Evolutionary conservation across 2,888 invertebrate species (phyloP), one percentile per base, ranked within the genome.

Genomic region (Cheilosia variabilis): DNA sequence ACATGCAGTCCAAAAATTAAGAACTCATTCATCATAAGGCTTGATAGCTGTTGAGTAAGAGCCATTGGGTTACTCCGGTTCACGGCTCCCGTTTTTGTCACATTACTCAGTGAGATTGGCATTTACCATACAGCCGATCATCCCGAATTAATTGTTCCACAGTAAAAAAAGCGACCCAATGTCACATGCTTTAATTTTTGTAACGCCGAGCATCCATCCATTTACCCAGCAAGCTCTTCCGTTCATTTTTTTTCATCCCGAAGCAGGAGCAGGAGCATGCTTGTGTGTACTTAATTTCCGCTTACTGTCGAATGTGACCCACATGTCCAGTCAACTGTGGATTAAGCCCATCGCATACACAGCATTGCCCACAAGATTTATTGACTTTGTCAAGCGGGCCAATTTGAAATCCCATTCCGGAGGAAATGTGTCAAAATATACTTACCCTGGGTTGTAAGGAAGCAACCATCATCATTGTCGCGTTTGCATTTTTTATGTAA

Each of bases 221-320:
- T 27, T 45, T 27, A 31, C 2, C 15, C 27, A 31, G 62, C 10
- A 62, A 62, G 19, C 3, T 50, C 4, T 63, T 10, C 24, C 17
- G 17, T 9, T 31, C 2, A 31, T 53, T 41, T 41, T n/a, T 13
- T 66, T 66, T 41, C 43, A 45, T 55, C 17, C 34, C 27, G 15
- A 62, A 50, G 15, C 19, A 53, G 34, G 13, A 50, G 15, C 19
- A 53, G 34, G 13, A 52, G 27, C 41, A 31, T 45, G 52, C 31
- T 34, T 5, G 45, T 17, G 19, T 47, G 27, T 34, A 34, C 50
- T 53, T 68, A 62, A 60, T 47, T 62, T 68, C 60, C 15, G 50
- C 34, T 62, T 60, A 62, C 68, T 69, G 68, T 62, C 53, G 43
- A 62, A 78, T 57, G 69, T 63, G 62, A 71, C 78, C 69, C 69